Conservation (phyloP, 2,113 vertebrate genomes). For the Choloepus hoffmanni region DNA sequence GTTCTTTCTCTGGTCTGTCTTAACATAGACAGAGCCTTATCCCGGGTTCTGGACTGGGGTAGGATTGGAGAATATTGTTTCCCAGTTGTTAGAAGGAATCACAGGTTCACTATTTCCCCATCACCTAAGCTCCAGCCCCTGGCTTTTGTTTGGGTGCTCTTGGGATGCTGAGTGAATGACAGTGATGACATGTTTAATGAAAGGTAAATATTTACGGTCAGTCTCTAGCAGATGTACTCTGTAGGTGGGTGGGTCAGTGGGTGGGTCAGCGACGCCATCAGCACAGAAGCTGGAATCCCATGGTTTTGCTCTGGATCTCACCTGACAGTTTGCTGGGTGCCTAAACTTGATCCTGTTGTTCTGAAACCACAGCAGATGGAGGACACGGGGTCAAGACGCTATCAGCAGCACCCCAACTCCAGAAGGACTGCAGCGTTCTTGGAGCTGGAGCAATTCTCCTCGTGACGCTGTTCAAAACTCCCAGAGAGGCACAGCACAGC, state of each 20-base stretch:
- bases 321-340: neutral
- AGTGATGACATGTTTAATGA: slow-evolving; percentile 68
- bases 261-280: neutral
- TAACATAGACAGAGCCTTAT: neutral
- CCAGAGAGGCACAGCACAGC: neutral
- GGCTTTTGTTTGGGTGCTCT: neutral
- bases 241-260: neutral
- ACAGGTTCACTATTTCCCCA: neutral
- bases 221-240: slow-evolving; percentile 59
- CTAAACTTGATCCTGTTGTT: neutral
- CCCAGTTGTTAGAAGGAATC: neutral
- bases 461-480: neutral
- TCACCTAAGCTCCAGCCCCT: neutral
- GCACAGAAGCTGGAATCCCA: neutral
- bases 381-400: neutral
- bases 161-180: neutral
- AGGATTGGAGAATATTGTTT: neutral
- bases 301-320: neutral
- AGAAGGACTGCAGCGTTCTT: neutral
- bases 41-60: neutral
- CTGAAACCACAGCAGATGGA: neutral
- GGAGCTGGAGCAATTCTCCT: neutral
- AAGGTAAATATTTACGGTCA: slow-evolving; percentile 67
- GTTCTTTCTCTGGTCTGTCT: neutral
- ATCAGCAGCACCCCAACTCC: neutral